Evolutionary conservation across 1,140 invertebrate species (phyloP).

Genomic region (Brachionus angularis): DNA sequence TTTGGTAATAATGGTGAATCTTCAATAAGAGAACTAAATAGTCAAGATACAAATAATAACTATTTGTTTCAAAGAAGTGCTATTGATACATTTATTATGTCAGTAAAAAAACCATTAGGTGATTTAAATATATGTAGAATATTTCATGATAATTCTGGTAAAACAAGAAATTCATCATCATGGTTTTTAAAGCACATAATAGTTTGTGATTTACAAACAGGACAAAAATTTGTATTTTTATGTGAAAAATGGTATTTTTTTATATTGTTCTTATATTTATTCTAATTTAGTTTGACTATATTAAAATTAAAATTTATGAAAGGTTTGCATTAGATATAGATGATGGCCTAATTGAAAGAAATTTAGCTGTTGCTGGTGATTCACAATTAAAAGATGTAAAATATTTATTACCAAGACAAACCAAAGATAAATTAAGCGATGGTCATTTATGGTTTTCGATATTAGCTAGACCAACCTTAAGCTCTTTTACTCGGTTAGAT

Average conservation of each 20-base stretch:
- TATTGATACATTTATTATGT: constrained; percentile 57
- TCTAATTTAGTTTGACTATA: too few species aligned
- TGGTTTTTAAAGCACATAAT: constrained; percentile 62
- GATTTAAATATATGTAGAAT: constrained; percentile 60
- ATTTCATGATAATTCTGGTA: constrained; percentile 63
- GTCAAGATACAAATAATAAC: constrained; percentile 51
- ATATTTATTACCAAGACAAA: constrained; percentile 59
- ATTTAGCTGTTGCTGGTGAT: constrained; percentile 60
- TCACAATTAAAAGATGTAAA: constrained; percentile 59
- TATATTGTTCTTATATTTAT: too few species aligned
- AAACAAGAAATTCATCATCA: constrained; percentile 57
- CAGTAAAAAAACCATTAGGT: constrained; percentile 58
- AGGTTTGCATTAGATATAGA: constrained; percentile 63
- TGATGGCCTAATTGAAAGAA: constrained; percentile 62
- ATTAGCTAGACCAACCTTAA: constrained; percentile 60
- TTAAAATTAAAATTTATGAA: too few species aligned
- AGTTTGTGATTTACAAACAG: constrained; percentile 61
- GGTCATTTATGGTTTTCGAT: constrained; percentile 64
- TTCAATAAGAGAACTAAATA: constrained; percentile 51
- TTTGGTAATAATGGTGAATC: constrained; percentile 47
- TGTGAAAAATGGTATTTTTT: constrained; percentile 60
- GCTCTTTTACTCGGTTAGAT: constrained; percentile 60
- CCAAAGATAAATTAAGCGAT: constrained; percentile 60
- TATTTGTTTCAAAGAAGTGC: constrained; percentile 52
- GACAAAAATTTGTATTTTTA: constrained; percentile 61